Evolutionary conservation across 2,888 invertebrate genomes (phyloP).

Genomic region (Tromatobia lineatoria): DNA sequence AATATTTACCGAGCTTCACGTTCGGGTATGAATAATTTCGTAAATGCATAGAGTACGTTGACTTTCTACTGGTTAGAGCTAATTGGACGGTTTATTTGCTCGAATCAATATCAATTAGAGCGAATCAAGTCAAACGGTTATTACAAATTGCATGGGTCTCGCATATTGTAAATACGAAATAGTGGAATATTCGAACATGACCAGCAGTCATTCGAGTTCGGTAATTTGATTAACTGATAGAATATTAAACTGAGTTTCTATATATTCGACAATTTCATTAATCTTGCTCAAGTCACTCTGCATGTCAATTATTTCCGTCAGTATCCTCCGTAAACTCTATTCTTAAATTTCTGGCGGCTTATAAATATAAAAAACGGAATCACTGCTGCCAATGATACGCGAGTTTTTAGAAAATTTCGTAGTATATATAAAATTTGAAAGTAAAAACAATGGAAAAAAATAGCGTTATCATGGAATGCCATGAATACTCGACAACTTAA

Average conservation of each 20-base stretch:
- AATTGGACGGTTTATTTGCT: constrained; percentile 32
- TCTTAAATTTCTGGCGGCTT: neutral
- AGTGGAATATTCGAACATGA: neutral
- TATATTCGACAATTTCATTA: neutral
- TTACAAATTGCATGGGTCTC: constrained; percentile 4
- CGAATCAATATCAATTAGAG: neutral
- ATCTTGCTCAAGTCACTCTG: neutral
- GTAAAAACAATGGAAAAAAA: neutral
- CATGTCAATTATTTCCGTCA: neutral
- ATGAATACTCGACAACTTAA: neutral
- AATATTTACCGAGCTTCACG: neutral
- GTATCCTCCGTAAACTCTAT: neutral
- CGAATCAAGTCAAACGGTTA: neutral
- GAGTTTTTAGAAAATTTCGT: neutral
- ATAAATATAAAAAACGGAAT: neutral
- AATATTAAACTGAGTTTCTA: neutral
- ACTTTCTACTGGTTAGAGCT: neutral
- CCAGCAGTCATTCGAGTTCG: neutral
- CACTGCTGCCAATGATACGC: neutral
- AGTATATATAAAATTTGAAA: neutral
- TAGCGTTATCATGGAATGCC: neutral
- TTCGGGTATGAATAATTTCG: neutral
- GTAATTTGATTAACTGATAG: neutral
- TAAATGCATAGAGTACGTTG: constrained; percentile 1
- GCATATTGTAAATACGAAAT: constrained; percentile 11